phyloP scores from a whole-genome alignment of 2,113 vertebrate species.

The Nannobrachium achirus region DNA sequence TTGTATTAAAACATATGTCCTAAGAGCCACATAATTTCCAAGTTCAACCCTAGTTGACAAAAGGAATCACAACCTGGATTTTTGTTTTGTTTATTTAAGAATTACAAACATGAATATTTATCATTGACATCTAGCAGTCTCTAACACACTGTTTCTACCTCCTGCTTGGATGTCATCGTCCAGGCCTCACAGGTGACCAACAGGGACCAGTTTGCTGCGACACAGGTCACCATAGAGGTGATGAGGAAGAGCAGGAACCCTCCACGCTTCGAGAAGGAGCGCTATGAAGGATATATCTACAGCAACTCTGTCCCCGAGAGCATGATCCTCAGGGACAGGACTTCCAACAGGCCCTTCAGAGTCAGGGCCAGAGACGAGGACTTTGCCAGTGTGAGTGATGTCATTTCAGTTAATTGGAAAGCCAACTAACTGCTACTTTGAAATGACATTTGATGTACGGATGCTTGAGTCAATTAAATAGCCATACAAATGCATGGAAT shows the following conservation, averaged over 20 bases:
- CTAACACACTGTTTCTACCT: neutral
- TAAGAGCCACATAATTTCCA: too few species aligned
- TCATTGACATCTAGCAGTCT: too few species aligned
- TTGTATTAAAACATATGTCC: too few species aligned
- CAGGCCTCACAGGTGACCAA: slow-evolving; percentile 86
- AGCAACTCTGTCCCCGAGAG: slow-evolving; percentile 73
- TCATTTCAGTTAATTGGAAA: neutral
- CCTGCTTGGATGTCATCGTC: too few species aligned
- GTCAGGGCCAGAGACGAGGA: slow-evolving; percentile 78
- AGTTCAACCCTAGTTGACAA: too few species aligned
- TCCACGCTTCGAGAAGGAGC: slow-evolving; percentile 77
- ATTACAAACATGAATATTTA: too few species aligned
- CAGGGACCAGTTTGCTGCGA: slow-evolving; percentile 80
- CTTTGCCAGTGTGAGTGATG: slow-evolving; percentile 68
- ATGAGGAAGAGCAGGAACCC: slow-evolving; percentile 79
- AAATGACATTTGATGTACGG: too few species aligned
- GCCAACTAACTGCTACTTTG: too few species aligned
- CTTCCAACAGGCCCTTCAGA: slow-evolving; percentile 76
- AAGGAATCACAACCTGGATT: too few species aligned
- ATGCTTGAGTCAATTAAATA: too few species aligned
- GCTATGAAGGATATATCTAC: slow-evolving; percentile 75
- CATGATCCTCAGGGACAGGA: slow-evolving; percentile 80
- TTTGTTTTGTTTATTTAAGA: too few species aligned
- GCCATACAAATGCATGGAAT: too few species aligned
- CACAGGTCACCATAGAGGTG: slow-evolving; percentile 81